phyloP scores from a whole-genome alignment of 2,113 vertebrate species.

The Jacana jacana region DNA sequence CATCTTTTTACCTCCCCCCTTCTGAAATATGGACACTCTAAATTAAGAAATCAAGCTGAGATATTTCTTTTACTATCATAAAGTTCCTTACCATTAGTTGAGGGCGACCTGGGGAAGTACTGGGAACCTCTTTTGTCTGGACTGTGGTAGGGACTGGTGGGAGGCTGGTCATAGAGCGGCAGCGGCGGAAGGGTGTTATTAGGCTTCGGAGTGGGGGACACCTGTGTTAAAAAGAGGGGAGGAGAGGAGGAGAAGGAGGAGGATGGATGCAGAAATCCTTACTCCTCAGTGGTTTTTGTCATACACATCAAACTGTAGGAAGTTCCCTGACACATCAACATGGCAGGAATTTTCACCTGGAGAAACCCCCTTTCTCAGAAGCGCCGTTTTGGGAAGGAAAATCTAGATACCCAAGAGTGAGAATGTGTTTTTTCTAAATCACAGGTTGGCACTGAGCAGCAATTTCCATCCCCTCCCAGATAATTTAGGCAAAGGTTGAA shows the following conservation, averaged over 20 bases:
- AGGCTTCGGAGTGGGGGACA: constrained; percentile 80
- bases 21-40: rapidly evolving
- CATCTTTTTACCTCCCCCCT: background rate
- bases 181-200: constrained; percentile 85
- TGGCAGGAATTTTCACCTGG: background rate
- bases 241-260: too few species aligned
- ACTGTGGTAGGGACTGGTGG: constrained; percentile 87
- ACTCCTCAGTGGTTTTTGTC: rapidly evolving
- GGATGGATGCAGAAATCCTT: background rate
- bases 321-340: background rate
- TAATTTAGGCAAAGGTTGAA: background rate
- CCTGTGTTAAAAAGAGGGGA: constrained; percentile 44
- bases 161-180: constrained; percentile 92
- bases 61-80: rapidly evolving
- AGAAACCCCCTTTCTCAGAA: background rate
- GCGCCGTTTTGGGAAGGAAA: background rate
- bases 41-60: background rate
- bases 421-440: background rate
- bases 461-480: background rate
- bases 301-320: rapidly evolving
- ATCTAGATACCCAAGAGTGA: background rate
- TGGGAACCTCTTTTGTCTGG: constrained; percentile 86
- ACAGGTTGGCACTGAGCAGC: background rate
- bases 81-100: constrained; percentile 81
- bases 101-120: constrained; percentile 87